Evolutionary conservation across 2,113 vertebrate genomes (phyloP), one percentile per base, ranked within the genome.

Genomic region (Salvator merianae): DNA sequence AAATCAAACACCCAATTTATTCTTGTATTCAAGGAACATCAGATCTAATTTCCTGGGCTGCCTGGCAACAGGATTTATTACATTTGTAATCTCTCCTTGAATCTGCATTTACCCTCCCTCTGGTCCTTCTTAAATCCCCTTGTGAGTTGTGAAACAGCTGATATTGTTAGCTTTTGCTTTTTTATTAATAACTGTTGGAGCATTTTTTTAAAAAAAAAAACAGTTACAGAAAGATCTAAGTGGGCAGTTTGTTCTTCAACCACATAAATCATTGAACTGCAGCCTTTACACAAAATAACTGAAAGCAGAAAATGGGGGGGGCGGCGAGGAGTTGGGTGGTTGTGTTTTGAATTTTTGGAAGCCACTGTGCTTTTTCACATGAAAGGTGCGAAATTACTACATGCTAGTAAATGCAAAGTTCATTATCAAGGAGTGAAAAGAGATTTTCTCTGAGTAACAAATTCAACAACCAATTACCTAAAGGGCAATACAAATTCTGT

Each of bases 31-130:
- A 43, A 90, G 82, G 14, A 77, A 90, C 88, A 86, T 36, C 87
- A 91, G 62, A 73, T 74, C 87, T 83, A 76, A 85, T 63, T 92
- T 89, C 84, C 89, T 73, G 47, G 82, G 90, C 89, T 91, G 86
- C 89, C 90, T 89, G 84, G 85, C 90, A 94, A 94, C 87, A 77
- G 53, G 40, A 85, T 83, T 84, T 84, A 77, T 81, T 84, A 90
- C 91, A 88, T 76, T 86, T 87, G 66, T 38, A 90, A 91, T 79
- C 73, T 75, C 87, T 81, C 72, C 72, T 79, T 90, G 70, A 80
- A 69, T 32, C 88, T 85, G 89, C 76, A 90, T 26, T 78, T 63
- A 40, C 84, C 82, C 83, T 75, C 82, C 84, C 76, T 55, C 86
- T 88, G 28, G 70, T 74, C 55, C 86, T 70, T 70, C n/a, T 89